Evolutionary conservation across 1,140 invertebrate species (phyloP).

Genomic region (Drosophila sp.): DNA sequence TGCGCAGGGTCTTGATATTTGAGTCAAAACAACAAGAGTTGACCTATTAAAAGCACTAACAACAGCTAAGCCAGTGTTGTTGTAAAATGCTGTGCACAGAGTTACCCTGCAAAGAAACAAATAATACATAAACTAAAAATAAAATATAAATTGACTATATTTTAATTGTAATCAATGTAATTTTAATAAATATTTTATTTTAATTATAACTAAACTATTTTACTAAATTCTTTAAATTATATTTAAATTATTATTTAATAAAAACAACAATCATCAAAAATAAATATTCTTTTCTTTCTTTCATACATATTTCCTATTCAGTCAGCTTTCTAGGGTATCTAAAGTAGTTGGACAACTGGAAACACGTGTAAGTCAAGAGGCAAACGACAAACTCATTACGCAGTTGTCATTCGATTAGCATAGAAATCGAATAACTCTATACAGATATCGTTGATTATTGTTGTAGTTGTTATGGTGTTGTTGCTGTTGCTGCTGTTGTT

Average conservation of each 20-base stretch:
- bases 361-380: slow-evolving; percentile 76
- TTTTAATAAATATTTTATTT: too few species aligned
- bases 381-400: slow-evolving; percentile 70
- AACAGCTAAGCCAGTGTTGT: too few species aligned
- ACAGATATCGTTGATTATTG: slow-evolving; percentile 7
- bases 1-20: slow-evolving; percentile 40
- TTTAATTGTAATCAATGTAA: too few species aligned
- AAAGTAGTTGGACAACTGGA: neutral
- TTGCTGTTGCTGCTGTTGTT: slow-evolving; percentile 13
- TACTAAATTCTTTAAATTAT: too few species aligned
- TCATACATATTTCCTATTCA: neutral
- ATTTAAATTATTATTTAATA: too few species aligned
- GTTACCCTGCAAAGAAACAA: too few species aligned
- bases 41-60: slow-evolving; percentile 4
- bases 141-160: too few species aligned
- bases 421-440: slow-evolving; percentile 68
- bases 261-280: too few species aligned
- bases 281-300: too few species aligned
- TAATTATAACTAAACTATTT: too few species aligned
- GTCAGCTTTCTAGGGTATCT: slow-evolving; percentile 19
- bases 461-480: slow-evolving; percentile 11
- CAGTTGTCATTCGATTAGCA: slow-evolving; percentile 71
- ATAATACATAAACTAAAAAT: too few species aligned
- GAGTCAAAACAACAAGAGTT: slow-evolving; percentile 4
- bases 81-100: too few species aligned